Conservation (phyloP, 1,140 invertebrate species). For the Aphaenogaster ashmeadi region DNA sequence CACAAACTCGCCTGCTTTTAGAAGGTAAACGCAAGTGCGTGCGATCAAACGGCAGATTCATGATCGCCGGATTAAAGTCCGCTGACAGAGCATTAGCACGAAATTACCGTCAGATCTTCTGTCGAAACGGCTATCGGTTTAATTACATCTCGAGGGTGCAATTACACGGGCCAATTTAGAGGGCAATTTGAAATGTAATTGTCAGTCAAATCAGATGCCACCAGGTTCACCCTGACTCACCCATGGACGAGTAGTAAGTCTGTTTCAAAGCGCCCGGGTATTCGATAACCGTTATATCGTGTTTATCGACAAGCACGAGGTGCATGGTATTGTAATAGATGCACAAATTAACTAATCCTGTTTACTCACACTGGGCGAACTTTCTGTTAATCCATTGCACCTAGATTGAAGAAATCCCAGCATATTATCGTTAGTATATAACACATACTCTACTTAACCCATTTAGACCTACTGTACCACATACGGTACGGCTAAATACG, state of each 20-base stretch:
- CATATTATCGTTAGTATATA: background rate
- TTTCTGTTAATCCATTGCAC: background rate
- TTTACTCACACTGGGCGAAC: background rate
- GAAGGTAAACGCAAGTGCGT: background rate
- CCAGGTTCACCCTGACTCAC: conserved; percentile 55
- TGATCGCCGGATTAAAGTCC: conserved; percentile 34
- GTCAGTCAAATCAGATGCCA: conserved; percentile 63
- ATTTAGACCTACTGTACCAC: too few species aligned
- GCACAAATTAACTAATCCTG: conserved; percentile 27
- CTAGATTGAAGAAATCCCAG: background rate
- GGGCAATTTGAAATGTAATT: conserved; percentile 73
- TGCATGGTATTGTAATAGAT: background rate
- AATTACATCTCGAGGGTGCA: conserved; percentile 71
- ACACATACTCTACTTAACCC: too few species aligned
- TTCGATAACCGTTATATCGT: conserved; percentile 23
- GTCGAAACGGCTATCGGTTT: conserved; percentile 73
- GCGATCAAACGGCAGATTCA: conserved; percentile 3
- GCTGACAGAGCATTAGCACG: conserved; percentile 49
- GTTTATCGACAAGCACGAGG: conserved; percentile 13
- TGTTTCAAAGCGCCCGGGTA: conserved; percentile 4
- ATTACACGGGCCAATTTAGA: conserved; percentile 70
- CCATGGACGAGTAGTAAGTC: conserved; percentile 4
- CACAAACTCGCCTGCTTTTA: background rate
- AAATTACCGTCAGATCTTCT: conserved; percentile 70
- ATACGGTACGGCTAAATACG: too few species aligned